These are phyloP conservation scores for Limosa lapponica DNA, from an alignment of 2,797 vertebrate species.

Conservation along the genomic window DNA sequence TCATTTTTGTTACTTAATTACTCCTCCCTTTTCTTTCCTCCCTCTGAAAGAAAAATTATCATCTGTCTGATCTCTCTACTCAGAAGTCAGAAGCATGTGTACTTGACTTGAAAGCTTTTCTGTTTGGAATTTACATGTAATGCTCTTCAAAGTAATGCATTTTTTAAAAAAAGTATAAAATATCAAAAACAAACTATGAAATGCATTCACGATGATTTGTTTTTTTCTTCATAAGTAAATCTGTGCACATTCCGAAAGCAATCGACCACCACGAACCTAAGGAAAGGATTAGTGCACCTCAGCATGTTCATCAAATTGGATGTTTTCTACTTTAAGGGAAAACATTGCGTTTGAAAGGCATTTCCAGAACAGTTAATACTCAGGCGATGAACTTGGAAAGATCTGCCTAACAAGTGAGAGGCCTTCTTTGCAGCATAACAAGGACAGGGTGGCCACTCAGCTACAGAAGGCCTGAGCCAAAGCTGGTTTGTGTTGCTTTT, in stretches of 20 bases:
- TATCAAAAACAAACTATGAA: background rate
- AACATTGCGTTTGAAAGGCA: background rate
- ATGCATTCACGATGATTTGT: background rate
- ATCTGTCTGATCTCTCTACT: background rate
- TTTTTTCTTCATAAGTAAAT: background rate
- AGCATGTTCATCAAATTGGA: background rate
- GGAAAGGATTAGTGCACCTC: background rate
- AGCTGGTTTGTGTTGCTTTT: background rate
- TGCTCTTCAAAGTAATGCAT: slow-evolving; percentile 36
- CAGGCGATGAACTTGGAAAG: background rate
- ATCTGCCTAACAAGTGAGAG: background rate
- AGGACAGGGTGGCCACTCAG: background rate
- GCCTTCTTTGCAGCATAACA: background rate
- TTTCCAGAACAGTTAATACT: background rate
- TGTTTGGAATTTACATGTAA: slow-evolving; percentile 42
- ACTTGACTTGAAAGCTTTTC: slow-evolving; percentile 57
- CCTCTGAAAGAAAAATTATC: slow-evolving; percentile 10
- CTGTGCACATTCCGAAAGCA: background rate
- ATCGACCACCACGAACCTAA: background rate
- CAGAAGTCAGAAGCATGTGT: background rate
- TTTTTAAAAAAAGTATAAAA: background rate
- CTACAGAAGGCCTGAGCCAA: background rate
- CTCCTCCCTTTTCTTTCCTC: background rate
- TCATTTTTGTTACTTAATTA: slow-evolving; percentile 10
- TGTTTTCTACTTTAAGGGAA: background rate